Evolutionary conservation across 2,113 vertebrate genomes (phyloP).

Genomic region (Myotis lucifugus): DNA sequence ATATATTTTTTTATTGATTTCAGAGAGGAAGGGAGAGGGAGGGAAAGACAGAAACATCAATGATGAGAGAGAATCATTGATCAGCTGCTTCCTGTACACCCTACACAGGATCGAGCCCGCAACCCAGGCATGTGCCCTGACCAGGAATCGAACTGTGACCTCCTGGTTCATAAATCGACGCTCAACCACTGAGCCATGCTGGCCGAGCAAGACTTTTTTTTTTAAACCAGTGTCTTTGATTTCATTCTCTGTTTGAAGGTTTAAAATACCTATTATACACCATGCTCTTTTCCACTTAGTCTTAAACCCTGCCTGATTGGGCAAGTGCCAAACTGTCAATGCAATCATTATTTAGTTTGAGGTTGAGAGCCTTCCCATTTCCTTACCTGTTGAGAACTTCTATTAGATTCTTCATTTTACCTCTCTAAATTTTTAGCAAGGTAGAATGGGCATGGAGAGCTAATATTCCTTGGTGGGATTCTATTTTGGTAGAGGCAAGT

Average conservation of each 20-base stretch:
- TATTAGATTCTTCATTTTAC: background rate
- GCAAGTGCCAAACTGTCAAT: background rate
- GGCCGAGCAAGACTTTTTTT: background rate
- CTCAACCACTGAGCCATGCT: too few species aligned
- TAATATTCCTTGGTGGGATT: background rate
- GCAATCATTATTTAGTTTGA: background rate
- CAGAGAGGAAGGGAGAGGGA: too few species aligned
- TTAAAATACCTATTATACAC: background rate
- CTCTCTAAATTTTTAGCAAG: background rate
- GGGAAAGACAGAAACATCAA: too few species aligned
- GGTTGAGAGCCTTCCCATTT: background rate
- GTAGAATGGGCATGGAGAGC: background rate
- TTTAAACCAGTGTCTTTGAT: background rate
- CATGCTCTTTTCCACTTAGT: background rate
- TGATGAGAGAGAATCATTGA: too few species aligned
- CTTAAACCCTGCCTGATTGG: background rate
- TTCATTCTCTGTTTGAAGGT: background rate
- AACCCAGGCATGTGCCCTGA: too few species aligned
- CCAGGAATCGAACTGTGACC: too few species aligned
- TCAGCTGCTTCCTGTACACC: too few species aligned
- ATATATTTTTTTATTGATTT: too few species aligned
- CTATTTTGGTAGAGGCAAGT: background rate
- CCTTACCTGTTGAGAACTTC: background rate
- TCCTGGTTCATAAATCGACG: too few species aligned
- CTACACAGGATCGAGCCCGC: too few species aligned